Conservation (phyloP, 2,888 invertebrate species). For the Eledona agricola region DNA sequence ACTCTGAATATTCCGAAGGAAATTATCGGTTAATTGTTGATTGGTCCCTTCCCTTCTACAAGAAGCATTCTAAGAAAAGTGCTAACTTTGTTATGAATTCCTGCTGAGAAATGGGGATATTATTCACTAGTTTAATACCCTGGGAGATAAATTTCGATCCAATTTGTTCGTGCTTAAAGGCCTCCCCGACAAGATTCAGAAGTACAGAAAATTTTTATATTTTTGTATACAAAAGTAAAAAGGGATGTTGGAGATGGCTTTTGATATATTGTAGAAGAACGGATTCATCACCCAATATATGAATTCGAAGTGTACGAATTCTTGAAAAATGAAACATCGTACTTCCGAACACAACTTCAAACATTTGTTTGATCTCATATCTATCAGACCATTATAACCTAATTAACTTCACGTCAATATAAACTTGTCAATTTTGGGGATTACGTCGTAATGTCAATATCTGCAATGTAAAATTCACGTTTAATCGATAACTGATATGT, state of each 20-base stretch:
- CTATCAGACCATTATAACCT: too few relatives aligned
- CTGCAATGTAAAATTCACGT: too few relatives aligned
- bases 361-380: too few relatives aligned
- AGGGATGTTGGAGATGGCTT: constrained; percentile 28
- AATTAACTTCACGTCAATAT: too few relatives aligned
- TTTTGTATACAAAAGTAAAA: constrained; percentile 22
- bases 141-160: constrained; percentile 16
- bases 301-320: constrained; percentile 30
- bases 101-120: neutral
- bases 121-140: too few relatives aligned
- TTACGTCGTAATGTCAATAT: too few relatives aligned
- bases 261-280: constrained; percentile 33
- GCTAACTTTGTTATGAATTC: constrained; percentile 2
- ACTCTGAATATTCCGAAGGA: constrained; percentile 9
- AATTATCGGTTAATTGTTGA: constrained; percentile 6
- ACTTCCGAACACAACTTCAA: too few relatives aligned
- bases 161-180: constrained; percentile 13
- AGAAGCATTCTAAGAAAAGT: too few relatives aligned
- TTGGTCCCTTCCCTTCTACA: too few relatives aligned
- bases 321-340: too few relatives aligned
- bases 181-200: constrained; percentile 19
- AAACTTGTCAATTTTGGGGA: too few relatives aligned
- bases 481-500: too few relatives aligned
- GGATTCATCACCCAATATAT: constrained; percentile 33
- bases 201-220: constrained; percentile 28